Conservation (phyloP, 2,797 vertebrate species). For the Siniperca undulata region DNA sequence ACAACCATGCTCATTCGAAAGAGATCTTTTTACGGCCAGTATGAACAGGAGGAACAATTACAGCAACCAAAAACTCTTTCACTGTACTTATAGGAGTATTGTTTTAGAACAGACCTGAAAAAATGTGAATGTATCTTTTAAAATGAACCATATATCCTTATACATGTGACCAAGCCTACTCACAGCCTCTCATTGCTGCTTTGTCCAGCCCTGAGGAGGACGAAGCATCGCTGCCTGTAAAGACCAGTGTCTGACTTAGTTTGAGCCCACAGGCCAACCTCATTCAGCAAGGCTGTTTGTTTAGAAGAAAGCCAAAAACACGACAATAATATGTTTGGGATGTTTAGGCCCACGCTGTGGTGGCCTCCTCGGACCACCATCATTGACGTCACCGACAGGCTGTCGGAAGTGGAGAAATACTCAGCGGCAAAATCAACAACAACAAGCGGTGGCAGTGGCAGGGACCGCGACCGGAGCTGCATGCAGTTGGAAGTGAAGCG, state of each 20-base stretch:
- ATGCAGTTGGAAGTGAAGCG: constrained; percentile 30
- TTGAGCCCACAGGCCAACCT: constrained; percentile 41
- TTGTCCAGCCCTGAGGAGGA: constrained; percentile 15
- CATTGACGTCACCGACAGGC: constrained; percentile 71
- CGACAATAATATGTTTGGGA: constrained; percentile 57
- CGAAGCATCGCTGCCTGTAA: neutral
- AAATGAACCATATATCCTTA: too few relatives aligned
- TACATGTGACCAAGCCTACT: neutral
- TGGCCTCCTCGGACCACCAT: constrained; percentile 53
- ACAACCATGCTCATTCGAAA: neutral
- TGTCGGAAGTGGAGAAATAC: constrained; percentile 66
- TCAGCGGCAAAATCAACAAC: constrained; percentile 66
- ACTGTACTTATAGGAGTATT: neutral
- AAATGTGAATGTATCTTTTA: neutral
- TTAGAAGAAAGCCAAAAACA: constrained; percentile 71
- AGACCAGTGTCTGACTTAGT: constrained; percentile 17
- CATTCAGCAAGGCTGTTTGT: constrained; percentile 60
- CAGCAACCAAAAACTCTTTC: neutral
- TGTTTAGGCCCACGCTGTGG: constrained; percentile 22
- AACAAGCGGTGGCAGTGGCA: constrained; percentile 51
- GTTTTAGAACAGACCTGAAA: neutral
- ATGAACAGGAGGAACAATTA: too few relatives aligned
- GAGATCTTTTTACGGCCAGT: neutral
- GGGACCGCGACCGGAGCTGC: constrained; percentile 38
- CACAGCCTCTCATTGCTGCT: constrained; percentile 4